Evolutionary conservation across 2,113 vertebrate genomes (phyloP), one percentile per base, ranked within the genome.

Genomic region (Hiodon tergisus): DNA sequence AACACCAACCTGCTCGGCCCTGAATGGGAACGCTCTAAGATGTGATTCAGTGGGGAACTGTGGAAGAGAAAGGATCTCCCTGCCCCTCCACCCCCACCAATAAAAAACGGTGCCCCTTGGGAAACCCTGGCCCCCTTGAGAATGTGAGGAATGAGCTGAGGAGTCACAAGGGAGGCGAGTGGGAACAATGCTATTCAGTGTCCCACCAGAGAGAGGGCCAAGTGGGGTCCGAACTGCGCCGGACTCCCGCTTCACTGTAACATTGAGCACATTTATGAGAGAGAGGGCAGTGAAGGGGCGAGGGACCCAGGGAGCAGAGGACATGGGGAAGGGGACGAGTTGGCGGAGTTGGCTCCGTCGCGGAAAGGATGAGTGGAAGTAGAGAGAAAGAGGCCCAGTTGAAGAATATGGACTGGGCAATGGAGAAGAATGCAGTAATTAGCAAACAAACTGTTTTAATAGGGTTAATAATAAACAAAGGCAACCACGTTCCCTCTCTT

Each of bases 151-250:
- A 86, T 83, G 82, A 86, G 75, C 55, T 6, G 53, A 48, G 14
- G 46, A 52, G 71, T 72, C 57, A 46, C 9, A 48, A 54, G 71
- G 71, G 9, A 62, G 8, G 59, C 59, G 47, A 83, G 78, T 59
- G 72, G 82, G 78, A 89, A 92, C 90, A 92, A 91, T 87, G 89
- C 75, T 17, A 47, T 79, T 79, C 78, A 88, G 86, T 92, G 91
- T 91, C 87, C 84, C 90, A 84, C 57, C 7, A 66, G 79, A 76
- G 84, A 78, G 85, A 85, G 86, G 81, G 76, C 82, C 73, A 7
- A 77, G 76, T 81, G 84, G 83, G 79, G 80, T 70, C 81, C 76
- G 81, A 81, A 31, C 31, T 31, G 84, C 80, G 76, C 55, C 5
- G 68, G 57, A 54, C 51, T 53, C n/a, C 50, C 11, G 11, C 17